Evolutionary conservation across 1,140 invertebrate species (phyloP), one percentile per base, ranked within the genome.

Genomic region (Cecropterus lyciades): DNA sequence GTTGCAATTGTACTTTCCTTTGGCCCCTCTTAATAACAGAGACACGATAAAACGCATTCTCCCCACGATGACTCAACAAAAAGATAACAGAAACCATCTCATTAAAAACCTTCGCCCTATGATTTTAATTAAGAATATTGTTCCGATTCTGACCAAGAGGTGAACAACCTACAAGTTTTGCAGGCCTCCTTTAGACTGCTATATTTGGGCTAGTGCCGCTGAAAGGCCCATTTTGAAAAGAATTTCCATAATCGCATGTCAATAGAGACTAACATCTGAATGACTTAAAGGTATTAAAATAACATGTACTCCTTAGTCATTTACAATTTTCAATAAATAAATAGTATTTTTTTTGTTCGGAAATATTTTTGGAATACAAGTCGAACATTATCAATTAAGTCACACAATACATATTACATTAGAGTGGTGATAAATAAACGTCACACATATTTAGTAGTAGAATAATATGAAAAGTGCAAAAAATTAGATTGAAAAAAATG

Each of bases 21-120:
- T 82, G 79, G 79, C 68, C 75, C 69, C 74, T 77, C 75, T 80
- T 83, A 80, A 84, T 85, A 80, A 84, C 73, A 84, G 75, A 79
- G 67, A 73, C 73, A 75, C 63, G 71, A 71, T 74, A 70, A 70
- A 74, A 69, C 65, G 59, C 65, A 27, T 53, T 30, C 62, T 42
- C 24, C 27, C 55, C 43, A 52, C 63, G 64, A 53, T 62, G 51
- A 52, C 52, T 59, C 46, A 24, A 42, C 56, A 67, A 69, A 77
- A 71, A 75, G 63, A 46, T 45, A 59, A 33, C 15, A 48, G 6
- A n/a, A 49, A 56, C 56, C 46, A 65, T 67, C 60, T 65, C 59
- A 62, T 70, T 67, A 63, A 62, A 62, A 62, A 57, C 55, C 43
- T 49, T 13, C 24, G 52, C 60, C 42, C 15, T 67, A 24, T 37